phyloP scores from a whole-genome alignment of 1,140 invertebrate species.

The Cecropterus lyciades region DNA sequence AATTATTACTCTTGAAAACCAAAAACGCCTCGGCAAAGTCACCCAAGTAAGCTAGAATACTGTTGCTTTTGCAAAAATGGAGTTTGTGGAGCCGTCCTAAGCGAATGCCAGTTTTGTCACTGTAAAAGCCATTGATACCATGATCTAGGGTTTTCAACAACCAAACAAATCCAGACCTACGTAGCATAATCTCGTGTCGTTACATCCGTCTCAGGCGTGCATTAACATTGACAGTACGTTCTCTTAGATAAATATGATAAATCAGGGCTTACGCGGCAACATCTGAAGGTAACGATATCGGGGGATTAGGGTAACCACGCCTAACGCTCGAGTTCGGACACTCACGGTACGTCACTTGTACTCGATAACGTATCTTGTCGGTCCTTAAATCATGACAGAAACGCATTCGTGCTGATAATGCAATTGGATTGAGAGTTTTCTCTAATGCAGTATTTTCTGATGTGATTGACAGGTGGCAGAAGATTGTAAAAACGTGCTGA shows the following conservation, averaged over 20 bases:
- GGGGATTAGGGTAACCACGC: slow-evolving; percentile 56
- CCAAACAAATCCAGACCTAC: slow-evolving; percentile 17
- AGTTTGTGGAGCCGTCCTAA: too few relatives aligned
- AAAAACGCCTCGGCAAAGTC: too few relatives aligned
- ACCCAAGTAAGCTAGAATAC: too few relatives aligned
- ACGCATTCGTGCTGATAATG: slow-evolving; percentile 36
- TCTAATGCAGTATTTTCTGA: background rate
- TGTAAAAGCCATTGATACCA: too few relatives aligned
- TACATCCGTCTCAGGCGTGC: slow-evolving; percentile 46
- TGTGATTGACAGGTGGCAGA: slow-evolving; percentile 6
- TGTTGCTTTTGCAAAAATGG: too few relatives aligned
- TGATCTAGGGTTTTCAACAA: background rate
- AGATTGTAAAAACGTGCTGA: background rate
- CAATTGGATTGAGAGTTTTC: slow-evolving; percentile 9
- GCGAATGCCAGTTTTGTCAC: too few relatives aligned
- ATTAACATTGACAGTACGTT: slow-evolving; percentile 56
- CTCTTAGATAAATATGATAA: slow-evolving; percentile 63
- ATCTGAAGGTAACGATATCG: slow-evolving; percentile 53
- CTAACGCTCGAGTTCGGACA: slow-evolving; percentile 41
- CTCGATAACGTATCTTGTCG: slow-evolving; percentile 42
- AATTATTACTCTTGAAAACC: too few relatives aligned
- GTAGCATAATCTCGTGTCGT: slow-evolving; percentile 49
- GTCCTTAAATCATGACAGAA: slow-evolving; percentile 44
- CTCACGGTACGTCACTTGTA: slow-evolving; percentile 36
- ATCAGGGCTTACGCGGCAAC: slow-evolving; percentile 66